These are phyloP conservation scores for Sminthurides aquaticus DNA, from an alignment of 2,888 invertebrate species.

Conservation along the genomic window DNA sequence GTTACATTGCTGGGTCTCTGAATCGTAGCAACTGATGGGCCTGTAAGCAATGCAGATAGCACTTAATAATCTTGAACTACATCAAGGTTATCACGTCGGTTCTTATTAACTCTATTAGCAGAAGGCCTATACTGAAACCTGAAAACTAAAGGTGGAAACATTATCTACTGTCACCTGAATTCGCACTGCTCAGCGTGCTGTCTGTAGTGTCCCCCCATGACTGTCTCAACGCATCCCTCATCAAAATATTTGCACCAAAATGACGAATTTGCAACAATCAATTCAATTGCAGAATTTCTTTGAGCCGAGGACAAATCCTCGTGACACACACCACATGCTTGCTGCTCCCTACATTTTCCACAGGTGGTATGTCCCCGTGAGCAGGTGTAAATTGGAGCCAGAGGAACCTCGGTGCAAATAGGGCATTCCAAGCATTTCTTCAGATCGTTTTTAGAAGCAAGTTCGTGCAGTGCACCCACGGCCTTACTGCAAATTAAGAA, in stretches of 20 bases:
- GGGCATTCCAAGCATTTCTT: slow-evolving; percentile 39
- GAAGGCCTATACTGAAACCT: too few species aligned
- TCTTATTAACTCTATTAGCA: too few species aligned
- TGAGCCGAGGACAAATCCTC: slow-evolving; percentile 30
- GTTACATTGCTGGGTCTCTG: slow-evolving; percentile 27
- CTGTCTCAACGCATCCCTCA: slow-evolving; percentile 34
- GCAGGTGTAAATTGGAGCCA: slow-evolving; percentile 40
- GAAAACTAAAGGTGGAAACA: neutral
- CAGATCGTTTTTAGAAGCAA: slow-evolving; percentile 31
- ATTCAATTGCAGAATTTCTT: slow-evolving; percentile 32
- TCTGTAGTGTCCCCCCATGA: slow-evolving; percentile 33
- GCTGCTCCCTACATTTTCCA: slow-evolving; percentile 30
- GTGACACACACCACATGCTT: slow-evolving; percentile 33
- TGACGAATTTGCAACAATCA: slow-evolving; percentile 35
- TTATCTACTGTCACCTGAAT: slow-evolving; percentile 27
- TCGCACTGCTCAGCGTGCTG: slow-evolving; percentile 30
- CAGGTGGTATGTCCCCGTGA: slow-evolving; percentile 35
- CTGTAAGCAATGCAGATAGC: slow-evolving; percentile 16
- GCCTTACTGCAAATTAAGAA: slow-evolving; percentile 21
- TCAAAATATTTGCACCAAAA: slow-evolving; percentile 36
- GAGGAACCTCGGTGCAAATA: slow-evolving; percentile 37
- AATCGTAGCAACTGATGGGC: slow-evolving; percentile 29
- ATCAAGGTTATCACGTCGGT: neutral
- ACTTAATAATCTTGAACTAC: neutral
- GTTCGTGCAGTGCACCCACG: slow-evolving; percentile 32